Base-by-base conservation (phyloP, 2,797 vertebrate species). In the Neosilurus mollespiculum region DNA sequence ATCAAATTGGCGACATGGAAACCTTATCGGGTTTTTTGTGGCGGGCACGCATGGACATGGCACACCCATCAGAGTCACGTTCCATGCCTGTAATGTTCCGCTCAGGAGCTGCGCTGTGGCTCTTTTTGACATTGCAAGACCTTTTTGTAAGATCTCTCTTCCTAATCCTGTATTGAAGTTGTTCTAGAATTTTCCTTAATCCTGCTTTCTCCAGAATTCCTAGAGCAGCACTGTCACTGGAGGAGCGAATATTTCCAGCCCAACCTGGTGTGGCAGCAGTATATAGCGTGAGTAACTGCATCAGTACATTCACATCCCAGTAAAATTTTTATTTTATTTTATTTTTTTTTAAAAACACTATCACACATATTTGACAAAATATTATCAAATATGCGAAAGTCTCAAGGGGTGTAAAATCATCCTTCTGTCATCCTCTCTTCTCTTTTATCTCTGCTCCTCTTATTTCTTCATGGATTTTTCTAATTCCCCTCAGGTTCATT, bases 191-290 rank as follows among this genome's bases (percentile, higher is more conserved):
- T 91, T 88, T 91, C 93, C 90, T 94, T 93, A 92, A 94, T 80
- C 16, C 77, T 24, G 49, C 62, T 58, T 81, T 80, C 84, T 85
- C 81, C 90, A 95, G 94, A 92, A 93, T 95, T 86, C 86, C 91
- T 71, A 91, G 93, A 78, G 93, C 93, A 90, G 93, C 93, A 88
- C 88, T 91, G 61, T 91, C 94, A 77, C 91, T 95, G 89, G 95
- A 95, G 43, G 94, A 95, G 9, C 91, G 93, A 85, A 91, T 95
- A 93, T 95, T 94, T 91, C 73, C 93, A 75, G 80, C 93, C 86
- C 95, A 95, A 90, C 88, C 95, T 66, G 93, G 93, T 86, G 91
- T 95, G 76, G 87, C 94, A 86, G 91, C 94, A 73, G 90, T 96
- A 86, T 95, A 95, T 89, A 94, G 93, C 88, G 95, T 95, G 90